These are phyloP conservation scores for Cyclopterus lumpus DNA, from an alignment of 2,797 vertebrate species.

Conservation along the genomic window DNA sequence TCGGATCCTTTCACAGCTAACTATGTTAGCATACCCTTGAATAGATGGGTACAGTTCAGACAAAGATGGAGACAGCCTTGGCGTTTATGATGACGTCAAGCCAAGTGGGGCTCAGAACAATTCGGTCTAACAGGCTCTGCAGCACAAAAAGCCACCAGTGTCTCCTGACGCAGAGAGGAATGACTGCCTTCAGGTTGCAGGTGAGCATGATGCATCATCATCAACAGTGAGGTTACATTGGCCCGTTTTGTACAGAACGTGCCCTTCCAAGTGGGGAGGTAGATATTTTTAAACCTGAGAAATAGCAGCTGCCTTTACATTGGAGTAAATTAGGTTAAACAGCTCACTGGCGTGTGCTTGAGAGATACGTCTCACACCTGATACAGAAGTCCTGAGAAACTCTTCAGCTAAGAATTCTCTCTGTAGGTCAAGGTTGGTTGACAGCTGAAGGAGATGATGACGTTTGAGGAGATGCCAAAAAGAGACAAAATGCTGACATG, in stretches of 20 bases:
- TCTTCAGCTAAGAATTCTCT: conserved; percentile 10
- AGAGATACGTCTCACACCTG: conserved; percentile 40
- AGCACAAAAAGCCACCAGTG: conserved; percentile 14
- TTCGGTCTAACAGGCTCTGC: neutral
- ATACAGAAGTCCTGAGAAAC: conserved; percentile 38
- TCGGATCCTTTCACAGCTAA: conserved; percentile 50
- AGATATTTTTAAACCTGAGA: conserved; percentile 65
- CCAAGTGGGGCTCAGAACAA: neutral
- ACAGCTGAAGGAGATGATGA: conserved; percentile 1
- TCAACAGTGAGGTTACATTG: conserved; percentile 41
- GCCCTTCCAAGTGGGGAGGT: conserved; percentile 40
- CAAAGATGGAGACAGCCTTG: conserved; percentile 18
- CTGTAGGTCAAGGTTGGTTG: neutral
- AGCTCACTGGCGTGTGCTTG: conserved; percentile 60
- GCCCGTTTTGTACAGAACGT: conserved; percentile 37
- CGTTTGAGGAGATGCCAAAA: conserved; percentile 1
- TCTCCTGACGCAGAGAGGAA: conserved; percentile 17
- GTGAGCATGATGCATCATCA: conserved; percentile 49
- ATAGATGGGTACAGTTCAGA: conserved; percentile 23
- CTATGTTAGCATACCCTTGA: conserved; percentile 32
- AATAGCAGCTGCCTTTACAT: conserved; percentile 64
- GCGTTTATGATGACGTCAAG: neutral
- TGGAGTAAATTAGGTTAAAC: conserved; percentile 71
- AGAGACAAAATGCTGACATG: conserved; percentile 7
- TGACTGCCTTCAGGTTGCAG: conserved; percentile 31